Evolutionary conservation across 2,797 vertebrate genomes (phyloP), one percentile per base, ranked within the genome.

Genomic region (Notoglanidium macrostoma): DNA sequence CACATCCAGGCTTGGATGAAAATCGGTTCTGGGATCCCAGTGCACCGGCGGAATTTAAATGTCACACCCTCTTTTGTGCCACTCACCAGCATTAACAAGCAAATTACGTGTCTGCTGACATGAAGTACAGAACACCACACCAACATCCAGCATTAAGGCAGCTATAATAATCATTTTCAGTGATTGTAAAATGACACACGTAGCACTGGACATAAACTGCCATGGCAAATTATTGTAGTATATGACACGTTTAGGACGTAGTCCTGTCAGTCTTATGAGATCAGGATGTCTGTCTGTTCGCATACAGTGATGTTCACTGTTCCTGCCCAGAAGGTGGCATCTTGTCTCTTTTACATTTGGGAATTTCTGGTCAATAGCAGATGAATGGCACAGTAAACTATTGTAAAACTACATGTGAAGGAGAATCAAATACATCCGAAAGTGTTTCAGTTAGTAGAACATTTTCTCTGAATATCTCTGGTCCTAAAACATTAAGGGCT

Each of bases 11-110:
- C 49, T 12, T 35, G 54, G 32, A 57, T 59, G 8, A 35, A 79
- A 59, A 79, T 21, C 29, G 5, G n/a, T 40, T 78, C 8, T 32
- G 35, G n/a, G 10, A n/a, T 78, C 76, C 51, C 76, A 32, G 51
- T 32, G 76, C 29, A 57, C 76, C 54, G 12, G 8, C 11, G 21
- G 32, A 59, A 40, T 57, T 35, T 57, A 57, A 79, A 59, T 79
- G 77, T 79, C 77, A 79, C 76, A 32, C 51, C 78, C 32, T 61
- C 32, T 80, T 40, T 80, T 80, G 35, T 40, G 55, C 35, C 54
- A 59, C 55, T 59, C 77, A 55, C 29, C 51, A 44, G 29, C 32
- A 61, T 40, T 80, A 80, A 80, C 55, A 80, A 40, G 32, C 17
- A 80, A 80, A 59, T 79, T 40, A 78, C 55, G n/a, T 15, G 32